A percentile compares a stretch with the other conserved stretches of the same genome.
Conservation (phyloP, 2,888 invertebrate species). For the Dichetophora obliterata region DNA sequence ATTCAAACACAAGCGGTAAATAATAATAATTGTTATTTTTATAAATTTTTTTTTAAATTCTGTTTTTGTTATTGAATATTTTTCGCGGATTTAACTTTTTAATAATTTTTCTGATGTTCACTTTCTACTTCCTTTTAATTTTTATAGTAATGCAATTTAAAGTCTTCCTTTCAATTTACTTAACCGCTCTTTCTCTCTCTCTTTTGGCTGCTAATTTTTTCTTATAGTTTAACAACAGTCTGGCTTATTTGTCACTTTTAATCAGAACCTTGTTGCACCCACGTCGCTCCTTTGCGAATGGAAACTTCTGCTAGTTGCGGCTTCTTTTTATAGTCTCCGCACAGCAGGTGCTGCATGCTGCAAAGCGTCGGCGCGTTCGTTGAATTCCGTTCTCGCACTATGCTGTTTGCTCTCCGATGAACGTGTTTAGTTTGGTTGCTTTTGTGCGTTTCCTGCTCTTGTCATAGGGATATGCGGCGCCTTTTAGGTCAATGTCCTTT, state of each 20-base stretch:
- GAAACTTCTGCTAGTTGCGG: constrained; percentile 59
- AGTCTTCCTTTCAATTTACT: background rate
- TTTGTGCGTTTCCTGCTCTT: background rate
- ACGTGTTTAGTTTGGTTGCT: background rate
- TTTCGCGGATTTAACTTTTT: background rate
- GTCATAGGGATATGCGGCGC: background rate
- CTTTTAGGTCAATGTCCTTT: background rate
- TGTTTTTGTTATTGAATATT: background rate
- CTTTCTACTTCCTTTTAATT: background rate
- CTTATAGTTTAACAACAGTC: background rate
- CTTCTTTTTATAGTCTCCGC: constrained; percentile 63
- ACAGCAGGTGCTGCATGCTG: constrained; percentile 44
- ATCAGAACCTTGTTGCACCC: constrained; percentile 43
- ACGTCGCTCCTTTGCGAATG: constrained; percentile 62
- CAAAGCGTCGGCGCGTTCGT: constrained; percentile 41
- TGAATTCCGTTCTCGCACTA: background rate
- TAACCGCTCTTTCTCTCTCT: background rate
- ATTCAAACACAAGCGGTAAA: too few relatives aligned
- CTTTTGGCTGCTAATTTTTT: background rate
- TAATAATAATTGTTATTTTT: constrained; percentile 5
- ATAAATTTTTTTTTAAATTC: background rate
- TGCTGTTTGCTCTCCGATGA: too few relatives aligned
- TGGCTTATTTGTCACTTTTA: background rate
- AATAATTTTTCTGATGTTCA: too few relatives aligned
- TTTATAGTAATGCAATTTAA: background rate